These are phyloP conservation scores for Macrotrachela quadricornifera DNA, from an alignment of 1,140 invertebrate species.

Conservation along the genomic window DNA sequence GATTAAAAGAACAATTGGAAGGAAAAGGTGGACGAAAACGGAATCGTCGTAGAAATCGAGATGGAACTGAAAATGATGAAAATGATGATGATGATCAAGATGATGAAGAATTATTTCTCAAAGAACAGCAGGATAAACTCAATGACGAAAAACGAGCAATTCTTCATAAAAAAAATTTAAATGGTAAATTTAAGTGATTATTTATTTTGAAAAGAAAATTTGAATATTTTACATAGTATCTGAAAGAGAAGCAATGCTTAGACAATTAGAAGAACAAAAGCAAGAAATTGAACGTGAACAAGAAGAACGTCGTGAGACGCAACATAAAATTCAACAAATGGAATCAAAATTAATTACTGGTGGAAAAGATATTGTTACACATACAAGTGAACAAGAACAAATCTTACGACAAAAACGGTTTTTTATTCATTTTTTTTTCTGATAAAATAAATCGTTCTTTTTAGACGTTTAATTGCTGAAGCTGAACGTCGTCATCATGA, in stretches of 20 bases:
- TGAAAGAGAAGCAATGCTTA: constrained; percentile 40
- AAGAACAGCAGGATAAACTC: constrained; percentile 31
- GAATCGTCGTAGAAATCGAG: too few relatives aligned
- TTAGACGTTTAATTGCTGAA: constrained; percentile 11
- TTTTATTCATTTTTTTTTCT: constrained; percentile 12
- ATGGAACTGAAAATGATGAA: not conserved
- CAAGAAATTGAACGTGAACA: constrained; percentile 12
- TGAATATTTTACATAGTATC: constrained; percentile 10
- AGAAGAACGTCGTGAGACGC: constrained; percentile 51
- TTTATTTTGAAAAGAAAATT: not conserved
- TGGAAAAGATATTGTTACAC: constrained; percentile 36
- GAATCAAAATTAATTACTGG: not conserved
- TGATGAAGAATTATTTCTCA: constrained; percentile 28
- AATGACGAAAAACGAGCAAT: constrained; percentile 36
- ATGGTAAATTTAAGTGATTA: constrained; percentile 28
- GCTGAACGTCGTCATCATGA: constrained; percentile 28
- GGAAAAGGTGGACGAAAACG: constrained; percentile 13
- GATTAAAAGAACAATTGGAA: constrained; percentile 24
- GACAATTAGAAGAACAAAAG: constrained; percentile 31
- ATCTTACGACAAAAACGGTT: constrained; percentile 29
- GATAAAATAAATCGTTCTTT: too few relatives aligned
- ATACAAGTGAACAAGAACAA: constrained; percentile 16
- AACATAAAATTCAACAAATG: constrained; percentile 15
- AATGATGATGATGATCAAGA: constrained; percentile 18
- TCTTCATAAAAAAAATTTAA: constrained; percentile 33